These are phyloP conservation scores for Melitaea cinxia DNA, from an alignment of 1,140 invertebrate species.

Conservation along the genomic window DNA sequence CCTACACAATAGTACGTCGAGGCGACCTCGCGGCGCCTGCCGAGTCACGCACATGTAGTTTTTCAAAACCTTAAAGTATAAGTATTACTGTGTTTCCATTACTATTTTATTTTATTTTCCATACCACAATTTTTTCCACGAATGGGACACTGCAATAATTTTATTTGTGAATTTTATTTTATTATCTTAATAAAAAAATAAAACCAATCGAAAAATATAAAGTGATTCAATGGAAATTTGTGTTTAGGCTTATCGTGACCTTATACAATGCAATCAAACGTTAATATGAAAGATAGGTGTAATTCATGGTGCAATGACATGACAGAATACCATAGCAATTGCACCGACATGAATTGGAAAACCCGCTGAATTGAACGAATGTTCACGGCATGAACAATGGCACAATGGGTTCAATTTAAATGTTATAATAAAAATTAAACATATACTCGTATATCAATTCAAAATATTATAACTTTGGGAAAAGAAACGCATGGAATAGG, in stretches of 20 bases:
- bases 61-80: conserved; percentile 51
- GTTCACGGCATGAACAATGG: conserved; percentile 3
- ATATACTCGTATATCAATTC: too few relatives aligned
- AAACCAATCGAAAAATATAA: not conserved
- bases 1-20: conserved; percentile 68
- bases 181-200: not conserved
- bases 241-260: conserved; percentile 43
- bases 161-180: not conserved
- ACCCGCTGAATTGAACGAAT: conserved; percentile 23
- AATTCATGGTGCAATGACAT: conserved; percentile 40
- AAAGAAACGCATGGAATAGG: too few relatives aligned
- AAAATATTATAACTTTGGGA: too few relatives aligned
- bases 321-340: conserved; percentile 36
- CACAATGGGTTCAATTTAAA: conserved; percentile 8
- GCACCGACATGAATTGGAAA: conserved; percentile 32
- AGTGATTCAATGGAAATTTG: not conserved
- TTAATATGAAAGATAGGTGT: conserved; percentile 37
- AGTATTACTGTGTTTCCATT: conserved; percentile 21
- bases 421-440: not conserved
- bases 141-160: not conserved
- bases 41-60: conserved; percentile 78
- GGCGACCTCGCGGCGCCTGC: conserved; percentile 76
- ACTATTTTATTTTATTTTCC: conserved; percentile 19
- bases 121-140: not conserved
- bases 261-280: conserved; percentile 42